phyloP scores from a whole-genome alignment of 2,888 invertebrate species.

The Amiota minor region DNA sequence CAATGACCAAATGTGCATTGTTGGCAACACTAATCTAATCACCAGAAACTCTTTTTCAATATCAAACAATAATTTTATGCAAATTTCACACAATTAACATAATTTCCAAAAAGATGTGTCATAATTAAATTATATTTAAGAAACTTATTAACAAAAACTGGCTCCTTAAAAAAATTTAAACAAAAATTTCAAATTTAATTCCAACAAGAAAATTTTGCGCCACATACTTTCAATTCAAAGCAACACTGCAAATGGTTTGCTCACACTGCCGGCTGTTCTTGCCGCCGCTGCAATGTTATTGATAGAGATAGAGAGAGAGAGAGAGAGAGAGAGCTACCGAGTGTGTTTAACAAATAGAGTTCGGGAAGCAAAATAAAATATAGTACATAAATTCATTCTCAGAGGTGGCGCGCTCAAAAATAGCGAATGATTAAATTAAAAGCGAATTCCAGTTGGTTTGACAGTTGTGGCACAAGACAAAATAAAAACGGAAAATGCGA shows the following conservation, averaged over 20 bases:
- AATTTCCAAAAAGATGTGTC: too few species aligned
- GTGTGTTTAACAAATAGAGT: too few species aligned
- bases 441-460: conserved; percentile 44
- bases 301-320: conserved; percentile 9
- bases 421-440: conserved; percentile 59
- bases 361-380: too few species aligned
- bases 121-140: too few species aligned
- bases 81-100: too few species aligned
- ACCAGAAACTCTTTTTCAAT: not conserved
- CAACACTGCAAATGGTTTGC: not conserved
- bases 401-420: conserved; percentile 54
- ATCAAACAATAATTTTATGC: not conserved
- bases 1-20: not conserved
- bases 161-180: too few species aligned
- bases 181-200: not conserved
- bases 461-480: conserved; percentile 5
- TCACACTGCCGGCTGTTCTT: not conserved
- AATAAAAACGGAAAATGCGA: conserved; percentile 1
- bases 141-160: too few species aligned
- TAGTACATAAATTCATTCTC: not conserved
- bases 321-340: conserved; percentile 21
- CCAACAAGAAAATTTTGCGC: not conserved
- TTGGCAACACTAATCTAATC: conserved; percentile 9
- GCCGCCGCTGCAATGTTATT: too few species aligned
- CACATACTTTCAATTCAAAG: conserved; percentile 3